phyloP scores from a whole-genome alignment of 2,888 invertebrate species.

The Eulithis prunata region DNA sequence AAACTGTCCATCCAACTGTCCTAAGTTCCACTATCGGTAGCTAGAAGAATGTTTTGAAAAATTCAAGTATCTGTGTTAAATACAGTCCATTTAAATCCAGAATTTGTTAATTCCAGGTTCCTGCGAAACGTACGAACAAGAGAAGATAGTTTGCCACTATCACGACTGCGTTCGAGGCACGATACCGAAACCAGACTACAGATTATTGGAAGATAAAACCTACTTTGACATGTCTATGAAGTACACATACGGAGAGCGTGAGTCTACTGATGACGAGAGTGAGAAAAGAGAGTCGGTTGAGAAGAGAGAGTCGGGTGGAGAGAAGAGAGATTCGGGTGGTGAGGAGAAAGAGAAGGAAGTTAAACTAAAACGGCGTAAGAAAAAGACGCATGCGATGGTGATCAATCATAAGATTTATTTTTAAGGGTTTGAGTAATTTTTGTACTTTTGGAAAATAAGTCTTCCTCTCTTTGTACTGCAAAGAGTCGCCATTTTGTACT shows the following conservation, averaged over 20 bases:
- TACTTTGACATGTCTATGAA: constrained; percentile 77
- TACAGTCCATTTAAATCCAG: not conserved
- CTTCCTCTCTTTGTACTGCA: too few relatives aligned
- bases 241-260: constrained; percentile 58
- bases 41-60: too few relatives aligned
- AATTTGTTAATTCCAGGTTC: constrained; percentile 69
- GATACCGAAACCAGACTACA: constrained; percentile 70
- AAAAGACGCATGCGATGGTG: constrained; percentile 74
- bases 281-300: constrained; percentile 17
- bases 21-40: too few relatives aligned
- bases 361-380: constrained; percentile 46
- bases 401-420: constrained; percentile 81
- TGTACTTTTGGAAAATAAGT: too few relatives aligned
- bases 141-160: constrained; percentile 84
- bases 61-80: too few relatives aligned
- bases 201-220: constrained; percentile 72
- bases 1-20: too few relatives aligned
- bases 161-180: constrained; percentile 83
- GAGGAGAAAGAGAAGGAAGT: constrained; percentile 46
- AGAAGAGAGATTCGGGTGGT: constrained; percentile 33
- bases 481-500: too few relatives aligned
- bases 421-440: constrained; percentile 43
- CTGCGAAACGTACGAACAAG: constrained; percentile 86
- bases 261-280: constrained; percentile 35
- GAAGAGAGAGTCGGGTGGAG: constrained; percentile 31